Evolutionary conservation across 2,113 vertebrate species (phyloP).

Genomic region (Microtus ochrogaster): DNA sequence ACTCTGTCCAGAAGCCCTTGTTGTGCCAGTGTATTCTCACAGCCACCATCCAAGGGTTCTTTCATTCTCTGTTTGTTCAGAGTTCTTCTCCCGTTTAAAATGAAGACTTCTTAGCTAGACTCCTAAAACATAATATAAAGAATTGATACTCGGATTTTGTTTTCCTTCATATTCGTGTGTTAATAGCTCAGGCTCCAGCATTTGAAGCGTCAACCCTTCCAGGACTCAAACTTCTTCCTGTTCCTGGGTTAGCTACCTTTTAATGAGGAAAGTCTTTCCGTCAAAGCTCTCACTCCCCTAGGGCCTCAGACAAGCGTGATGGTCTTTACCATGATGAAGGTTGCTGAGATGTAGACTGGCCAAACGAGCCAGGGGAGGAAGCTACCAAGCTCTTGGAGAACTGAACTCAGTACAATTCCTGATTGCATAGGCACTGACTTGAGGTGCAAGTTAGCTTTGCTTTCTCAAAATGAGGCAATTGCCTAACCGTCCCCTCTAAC

Average conservation of each 20-base stretch:
- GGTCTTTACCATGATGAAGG: neutral
- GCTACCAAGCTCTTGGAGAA: neutral
- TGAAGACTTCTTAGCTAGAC: constrained; percentile 86
- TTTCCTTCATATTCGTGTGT: neutral
- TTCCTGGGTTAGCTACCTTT: neutral
- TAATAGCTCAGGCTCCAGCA: neutral
- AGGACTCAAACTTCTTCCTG: neutral
- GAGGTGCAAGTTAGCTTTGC: neutral
- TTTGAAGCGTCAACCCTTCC: neutral
- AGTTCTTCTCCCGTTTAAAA: constrained; percentile 85
- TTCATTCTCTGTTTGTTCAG: constrained; percentile 91
- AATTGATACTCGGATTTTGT: constrained; percentile 53
- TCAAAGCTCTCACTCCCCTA: neutral
- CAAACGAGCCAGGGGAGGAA: neutral
- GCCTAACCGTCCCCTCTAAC: neutral
- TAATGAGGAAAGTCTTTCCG: neutral
- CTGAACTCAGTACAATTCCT: neutral
- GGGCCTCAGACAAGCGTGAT: constrained; percentile 11
- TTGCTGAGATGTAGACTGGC: neutral
- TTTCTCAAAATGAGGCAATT: neutral
- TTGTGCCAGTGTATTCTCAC: constrained; percentile 90
- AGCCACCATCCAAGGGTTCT: constrained; percentile 93
- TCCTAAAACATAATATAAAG: constrained; percentile 86
- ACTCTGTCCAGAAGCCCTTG: constrained; percentile 88
- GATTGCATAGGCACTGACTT: neutral